Percentiles rank a stretch among this genome's conserved stretches.
These are phyloP conservation scores for Chironomus tentans DNA, from an alignment of 2,888 invertebrate species.

Conservation along the genomic window DNA sequence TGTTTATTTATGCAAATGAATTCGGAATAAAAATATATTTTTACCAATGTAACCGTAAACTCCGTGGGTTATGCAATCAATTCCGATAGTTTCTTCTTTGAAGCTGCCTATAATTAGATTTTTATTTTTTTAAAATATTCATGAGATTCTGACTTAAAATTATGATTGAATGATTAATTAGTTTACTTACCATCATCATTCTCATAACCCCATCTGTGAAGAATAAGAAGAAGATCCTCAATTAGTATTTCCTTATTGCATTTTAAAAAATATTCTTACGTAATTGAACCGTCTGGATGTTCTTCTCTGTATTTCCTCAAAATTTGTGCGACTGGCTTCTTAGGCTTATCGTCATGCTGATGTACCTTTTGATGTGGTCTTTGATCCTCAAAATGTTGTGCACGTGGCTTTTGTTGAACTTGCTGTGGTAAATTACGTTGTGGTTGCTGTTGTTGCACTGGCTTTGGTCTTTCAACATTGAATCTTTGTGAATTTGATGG, in stretches of 20 bases:
- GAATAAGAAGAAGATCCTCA: constrained; percentile 46
- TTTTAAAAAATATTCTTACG: neutral
- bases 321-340: constrained; percentile 64
- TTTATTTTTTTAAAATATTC: neutral
- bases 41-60: constrained; percentile 9
- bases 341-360: constrained; percentile 34
- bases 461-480: constrained; percentile 42
- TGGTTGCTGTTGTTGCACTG: constrained; percentile 37
- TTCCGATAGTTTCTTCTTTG: constrained; percentile 74
- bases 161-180: neutral
- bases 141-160: neutral
- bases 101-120: constrained; percentile 48
- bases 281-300: constrained; percentile 64
- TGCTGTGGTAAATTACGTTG: constrained; percentile 33
- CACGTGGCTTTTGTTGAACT: constrained; percentile 10
- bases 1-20: too few relatives aligned
- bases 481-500: constrained; percentile 41
- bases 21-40: neutral
- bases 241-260: constrained; percentile 45
- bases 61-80: constrained; percentile 46
- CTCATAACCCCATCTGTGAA: constrained; percentile 69
- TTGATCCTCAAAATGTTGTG: constrained; percentile 28
- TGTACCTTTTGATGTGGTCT: constrained; percentile 37
- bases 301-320: constrained; percentile 65
- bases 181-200: constrained; percentile 57